A percentile compares a stretch with the other conserved stretches of the same genome.
These are phyloP conservation scores for Dinocampus coccinellae DNA, from an alignment of 2,888 invertebrate genomes.

Conservation along the genomic window DNA sequence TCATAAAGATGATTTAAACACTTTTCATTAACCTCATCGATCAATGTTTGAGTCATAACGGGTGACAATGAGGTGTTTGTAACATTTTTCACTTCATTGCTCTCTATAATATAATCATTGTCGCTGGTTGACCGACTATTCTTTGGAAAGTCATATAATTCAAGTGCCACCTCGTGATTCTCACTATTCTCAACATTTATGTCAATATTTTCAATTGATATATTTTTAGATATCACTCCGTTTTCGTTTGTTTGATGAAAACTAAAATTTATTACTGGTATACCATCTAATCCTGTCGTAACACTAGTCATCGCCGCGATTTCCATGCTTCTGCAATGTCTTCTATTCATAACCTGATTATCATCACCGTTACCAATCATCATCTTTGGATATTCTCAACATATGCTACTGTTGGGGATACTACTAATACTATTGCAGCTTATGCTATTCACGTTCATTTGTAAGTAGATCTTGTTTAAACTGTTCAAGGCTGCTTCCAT, in stretches of 20 bases:
- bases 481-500: constrained; percentile 49
- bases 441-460: constrained; percentile 32
- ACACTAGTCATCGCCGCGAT: constrained; percentile 58
- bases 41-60: neutral
- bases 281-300: constrained; percentile 55
- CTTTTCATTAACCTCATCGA: constrained; percentile 13
- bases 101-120: neutral
- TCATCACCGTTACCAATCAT: constrained; percentile 29
- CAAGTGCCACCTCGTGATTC: neutral
- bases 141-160: constrained; percentile 43
- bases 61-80: constrained; percentile 3
- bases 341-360: constrained; percentile 24
- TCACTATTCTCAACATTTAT: constrained; percentile 17
- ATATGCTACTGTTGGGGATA: constrained; percentile 11
- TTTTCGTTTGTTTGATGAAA: constrained; percentile 53
- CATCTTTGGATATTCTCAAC: constrained; percentile 14
- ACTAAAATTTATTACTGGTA: constrained; percentile 63
- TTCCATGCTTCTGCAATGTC: constrained; percentile 60
- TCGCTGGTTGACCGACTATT: constrained; percentile 15
- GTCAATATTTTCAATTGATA: constrained; percentile 17
- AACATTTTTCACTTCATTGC: neutral
- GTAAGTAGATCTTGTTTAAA: constrained; percentile 43
- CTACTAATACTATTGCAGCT: constrained; percentile 11
- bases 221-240: neutral
- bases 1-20: constrained; percentile 50